phyloP scores from a whole-genome alignment of 2,888 invertebrate species.

The Dysmachus trigonus region DNA sequence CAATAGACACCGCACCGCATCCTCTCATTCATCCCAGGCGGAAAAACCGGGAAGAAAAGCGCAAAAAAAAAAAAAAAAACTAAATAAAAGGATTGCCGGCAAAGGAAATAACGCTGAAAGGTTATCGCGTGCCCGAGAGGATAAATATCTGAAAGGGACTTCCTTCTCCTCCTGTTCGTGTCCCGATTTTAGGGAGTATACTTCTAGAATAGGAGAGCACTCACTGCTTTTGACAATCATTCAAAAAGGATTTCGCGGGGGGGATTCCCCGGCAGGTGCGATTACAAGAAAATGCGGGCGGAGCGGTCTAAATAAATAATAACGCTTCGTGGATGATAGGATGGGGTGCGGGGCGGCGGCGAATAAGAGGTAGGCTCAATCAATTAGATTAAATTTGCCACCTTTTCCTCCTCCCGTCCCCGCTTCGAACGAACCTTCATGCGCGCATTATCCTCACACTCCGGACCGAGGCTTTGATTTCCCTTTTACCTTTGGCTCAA shows the following conservation, averaged over 20 bases:
- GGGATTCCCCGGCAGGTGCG: constrained; percentile 6
- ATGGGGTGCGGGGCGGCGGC: not conserved
- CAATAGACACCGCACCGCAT: not conserved
- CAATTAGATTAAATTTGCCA: constrained; percentile 31
- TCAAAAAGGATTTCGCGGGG: constrained; percentile 33
- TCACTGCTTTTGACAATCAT: constrained; percentile 36
- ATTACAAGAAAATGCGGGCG: constrained; percentile 23
- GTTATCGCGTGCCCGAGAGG: constrained; percentile 38
- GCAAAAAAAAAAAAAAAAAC: too few species aligned
- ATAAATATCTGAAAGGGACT: constrained; percentile 18
- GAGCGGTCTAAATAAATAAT: constrained; percentile 34
- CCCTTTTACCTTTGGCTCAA: not conserved
- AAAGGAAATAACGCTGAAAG: constrained; percentile 36
- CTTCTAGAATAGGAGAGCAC: not conserved
- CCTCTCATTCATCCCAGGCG: not conserved
- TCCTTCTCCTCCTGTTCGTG: not conserved
- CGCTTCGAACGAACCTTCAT: not conserved
- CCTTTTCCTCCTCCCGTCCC: too few species aligned
- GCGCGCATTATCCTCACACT: not conserved
- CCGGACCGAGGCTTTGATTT: not conserved
- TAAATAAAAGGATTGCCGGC: not conserved
- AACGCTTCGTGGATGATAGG: not conserved
- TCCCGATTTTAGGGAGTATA: not conserved
- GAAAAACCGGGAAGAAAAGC: too few species aligned
- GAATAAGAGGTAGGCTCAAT: constrained; percentile 1